Evolutionary conservation across 1,140 invertebrate genomes (phyloP), one percentile per base, ranked within the genome.

Genomic region (Limonius californicus): DNA sequence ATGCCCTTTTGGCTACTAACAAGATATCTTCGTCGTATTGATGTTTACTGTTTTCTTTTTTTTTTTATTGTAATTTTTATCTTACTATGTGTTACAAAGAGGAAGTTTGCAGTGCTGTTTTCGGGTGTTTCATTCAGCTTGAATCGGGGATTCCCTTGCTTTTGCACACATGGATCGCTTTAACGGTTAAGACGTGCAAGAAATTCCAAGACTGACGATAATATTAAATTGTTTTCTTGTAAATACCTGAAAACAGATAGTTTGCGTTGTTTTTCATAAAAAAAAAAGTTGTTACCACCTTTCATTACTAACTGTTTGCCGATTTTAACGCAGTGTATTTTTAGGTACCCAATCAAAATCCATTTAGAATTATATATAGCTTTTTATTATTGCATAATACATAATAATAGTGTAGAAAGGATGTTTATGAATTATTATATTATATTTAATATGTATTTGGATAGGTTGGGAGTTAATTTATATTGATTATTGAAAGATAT

Each of bases 301-400:
- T 39, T 39, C 35, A 12, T 39, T 39, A 39, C 35, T 39, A 39
- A 39, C 35, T 39, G n/a, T 27, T 39, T 39, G 35, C 35, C n/a
- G 35, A n/a, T 39, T 39, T 2, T 39, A 39, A 39, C 35, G 23
- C n/a, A 39, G 2, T 9, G 2, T 39, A 14, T 39, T 12, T 11
- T 39, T 39, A 39, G 35, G n/a, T 39, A 39, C n/a, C 35, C 35
- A 39, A 39, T 39, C 35, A 39, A 39, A 39, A 39, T 39, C n/a
- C 35, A 11, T 12, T 11, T 39, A 39, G 35, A 14, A 39, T 14
- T n/a, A n/a, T 39, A n/a, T 39, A 39, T 39, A 39, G 35, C 35
- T 39, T 39, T 39, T 39, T 12, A 39, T 39, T 39, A 39, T 6
- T 39, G 11, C n/a, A 14, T 39, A 39, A 39, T 39, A 12, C n/a